Base-by-base conservation (phyloP, 2,888 invertebrate genomes). In the Masnerella sp. region DNA sequence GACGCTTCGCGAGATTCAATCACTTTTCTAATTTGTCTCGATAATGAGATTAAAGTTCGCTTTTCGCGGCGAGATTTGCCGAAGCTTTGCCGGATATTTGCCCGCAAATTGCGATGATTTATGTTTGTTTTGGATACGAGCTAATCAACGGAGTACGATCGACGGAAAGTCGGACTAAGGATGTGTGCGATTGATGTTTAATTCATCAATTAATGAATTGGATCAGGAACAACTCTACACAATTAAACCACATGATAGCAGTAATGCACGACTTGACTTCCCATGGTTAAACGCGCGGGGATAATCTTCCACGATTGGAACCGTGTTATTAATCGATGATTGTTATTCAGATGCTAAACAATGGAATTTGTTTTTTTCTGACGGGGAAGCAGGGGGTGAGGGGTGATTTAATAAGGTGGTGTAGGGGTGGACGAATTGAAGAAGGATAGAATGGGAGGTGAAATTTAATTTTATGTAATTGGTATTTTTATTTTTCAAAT, bases 181-280 rank as follows among this genome's bases (percentile, higher is more conserved):
- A 65, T 54, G 47, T 54, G 42, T 45, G 51, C 40, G 59, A 61
- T 61, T 52, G 61, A 72, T 72, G 71, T 65, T 72, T 72, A 65
- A 65, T 72, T 72, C 65, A 72, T 72, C 59, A 59, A 59, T 65
- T 71, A 65, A 59, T 65, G 65, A 72, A 72, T 61, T 58, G 59
- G 54, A 72, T 65, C 65, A 61, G 71, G 38, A 72, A 72, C 71
- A 65, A 65, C 52, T 34, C 45, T 59, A 58, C 65, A 65, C 65
- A 65, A 65, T 65, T 65, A 65, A 52, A 61, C 59, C 20, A 30
- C 65, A 61, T 43, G 54, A 61, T 71, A 65, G 54, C 15, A 32
- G 58, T 43, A 54, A 58, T 52, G 64, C 62, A 34, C 47, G 42
- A 54, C 54, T 68, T 38, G 30, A 51, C 51, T 71, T 71, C 64